These are phyloP conservation scores for Drymonia ruficornis DNA, from an alignment of 2,888 invertebrate genomes.

Conservation along the genomic window DNA sequence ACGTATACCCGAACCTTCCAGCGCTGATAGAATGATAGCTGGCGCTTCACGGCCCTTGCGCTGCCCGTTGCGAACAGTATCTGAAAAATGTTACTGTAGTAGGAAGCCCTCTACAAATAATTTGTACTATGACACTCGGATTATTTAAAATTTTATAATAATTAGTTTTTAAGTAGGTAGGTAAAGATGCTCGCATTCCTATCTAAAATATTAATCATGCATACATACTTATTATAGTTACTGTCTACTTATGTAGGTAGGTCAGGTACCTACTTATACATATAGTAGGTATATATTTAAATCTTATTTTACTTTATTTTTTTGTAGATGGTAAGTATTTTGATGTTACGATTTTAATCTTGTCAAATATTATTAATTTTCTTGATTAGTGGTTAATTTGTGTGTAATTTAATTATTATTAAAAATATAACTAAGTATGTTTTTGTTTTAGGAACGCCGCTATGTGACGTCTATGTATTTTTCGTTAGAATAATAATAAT, in stretches of 20 bases:
- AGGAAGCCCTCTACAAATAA: conserved; percentile 51
- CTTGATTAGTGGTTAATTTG: too few species aligned
- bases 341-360: not conserved
- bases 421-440: too few species aligned
- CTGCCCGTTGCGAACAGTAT: conserved; percentile 43
- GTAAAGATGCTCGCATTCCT: not conserved
- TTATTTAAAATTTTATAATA: conserved; percentile 34
- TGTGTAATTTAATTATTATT: too few species aligned
- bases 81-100: conserved; percentile 38
- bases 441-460: too few species aligned
- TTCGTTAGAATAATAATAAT: too few species aligned
- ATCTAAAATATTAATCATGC: too few species aligned
- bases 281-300: too few species aligned
- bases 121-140: conserved; percentile 61
- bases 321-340: not conserved
- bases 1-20: conserved; percentile 46
- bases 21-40: conserved; percentile 56
- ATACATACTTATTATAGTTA: too few species aligned
- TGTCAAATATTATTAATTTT: not conserved
- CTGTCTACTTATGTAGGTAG: too few species aligned
- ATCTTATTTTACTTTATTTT: not conserved
- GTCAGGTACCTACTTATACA: too few species aligned
- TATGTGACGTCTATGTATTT: too few species aligned
- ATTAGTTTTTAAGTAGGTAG: not conserved
- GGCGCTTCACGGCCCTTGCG: conserved; percentile 55